Base-by-base conservation (phyloP, 2,888 invertebrate species). In the Macropis europaea region DNA sequence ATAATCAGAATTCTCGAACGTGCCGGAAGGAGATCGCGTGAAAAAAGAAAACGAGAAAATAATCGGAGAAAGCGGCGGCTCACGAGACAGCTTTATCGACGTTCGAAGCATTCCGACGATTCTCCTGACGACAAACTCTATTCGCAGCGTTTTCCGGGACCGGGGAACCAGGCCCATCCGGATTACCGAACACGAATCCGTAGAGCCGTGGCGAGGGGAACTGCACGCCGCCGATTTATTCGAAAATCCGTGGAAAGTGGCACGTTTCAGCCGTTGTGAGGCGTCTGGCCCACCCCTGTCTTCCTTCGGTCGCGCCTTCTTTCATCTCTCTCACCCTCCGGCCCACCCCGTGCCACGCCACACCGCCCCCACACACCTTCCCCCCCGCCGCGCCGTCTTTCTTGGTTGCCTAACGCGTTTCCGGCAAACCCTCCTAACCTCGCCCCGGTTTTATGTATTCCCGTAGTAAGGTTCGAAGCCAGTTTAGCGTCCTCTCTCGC, bases 401-500 rank as follows among this genome's bases (percentile, higher is more conserved):
- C 72, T 52, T 45, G 63, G 54, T 38, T 67, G 45, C 38, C 77
- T 69, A 74, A 70, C 77, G 70, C 71, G 73, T 60, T 61, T 38
- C 54, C 28, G 28, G 24, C 36, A n/a, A 6, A 13, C 32, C 32
- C 30, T 15, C 36, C 6, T 36, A 17, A 13, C 24, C 40, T 38
- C 24, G 6, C 40, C 24, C 50, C 24, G 47, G 62, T 71, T 81
- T 85, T 84, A 83, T 76, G 82, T 84, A 84, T 83, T 84, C 82
- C 74, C 79, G 76, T 77, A 78, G 84, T 81, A 79, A 82, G 80
- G 81, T 82, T 81, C 68, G 76, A 77, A 86, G 85, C 81, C 84
- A 82, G 86, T 85, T 86, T 86, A 84, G 83, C 82, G 82, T 84
- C 82, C 82, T 81, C 73, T 73, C 79, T 64, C 75, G 82, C 82